Conservation (phyloP, 2,888 invertebrate species). For the Steinernema scapterisci region DNA sequence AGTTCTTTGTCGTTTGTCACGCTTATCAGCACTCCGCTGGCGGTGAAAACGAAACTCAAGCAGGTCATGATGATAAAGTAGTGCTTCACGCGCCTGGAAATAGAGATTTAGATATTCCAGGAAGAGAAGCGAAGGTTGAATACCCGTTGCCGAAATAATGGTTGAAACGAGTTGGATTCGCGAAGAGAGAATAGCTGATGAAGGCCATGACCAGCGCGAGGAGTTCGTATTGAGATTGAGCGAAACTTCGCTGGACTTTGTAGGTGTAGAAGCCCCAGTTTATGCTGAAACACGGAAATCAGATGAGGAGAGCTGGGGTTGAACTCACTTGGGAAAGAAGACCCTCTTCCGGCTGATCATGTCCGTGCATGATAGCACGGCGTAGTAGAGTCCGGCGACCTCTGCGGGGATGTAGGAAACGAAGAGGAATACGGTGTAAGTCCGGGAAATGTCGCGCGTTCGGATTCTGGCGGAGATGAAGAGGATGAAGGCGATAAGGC, state of each 20-base stretch:
- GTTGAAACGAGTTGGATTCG: not conserved
- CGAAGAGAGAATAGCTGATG: slow-evolving; percentile 25
- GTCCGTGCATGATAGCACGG: not conserved
- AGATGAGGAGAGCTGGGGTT: not conserved
- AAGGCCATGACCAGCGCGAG: slow-evolving; percentile 18
- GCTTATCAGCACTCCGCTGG: slow-evolving; percentile 10
- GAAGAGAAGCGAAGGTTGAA: not conserved
- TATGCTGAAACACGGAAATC: not conserved
- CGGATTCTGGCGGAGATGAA: not conserved
- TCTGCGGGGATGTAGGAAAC: slow-evolving; percentile 20
- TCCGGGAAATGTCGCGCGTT: slow-evolving; percentile 4
- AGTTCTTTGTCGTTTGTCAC: not conserved
- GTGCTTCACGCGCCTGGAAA: not conserved
- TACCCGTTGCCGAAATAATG: slow-evolving; percentile 21
- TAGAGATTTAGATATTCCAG: too few relatives aligned
- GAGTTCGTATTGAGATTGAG: slow-evolving; percentile 23
- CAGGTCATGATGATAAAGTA: slow-evolving; percentile 13
- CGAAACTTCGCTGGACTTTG: slow-evolving; percentile 26
- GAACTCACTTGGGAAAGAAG: slow-evolving; percentile 3
- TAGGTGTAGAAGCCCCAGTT: slow-evolving; percentile 22
- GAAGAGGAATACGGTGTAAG: slow-evolving; percentile 27
- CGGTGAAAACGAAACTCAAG: not conserved
- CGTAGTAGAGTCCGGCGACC: slow-evolving; percentile 24
- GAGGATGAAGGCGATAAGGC: slow-evolving; percentile 24
- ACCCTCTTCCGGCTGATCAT: not conserved